Evolutionary conservation across 2,797 vertebrate genomes (phyloP), one percentile per base, ranked within the genome.

Genomic region (Poeciliopsis infans): DNA sequence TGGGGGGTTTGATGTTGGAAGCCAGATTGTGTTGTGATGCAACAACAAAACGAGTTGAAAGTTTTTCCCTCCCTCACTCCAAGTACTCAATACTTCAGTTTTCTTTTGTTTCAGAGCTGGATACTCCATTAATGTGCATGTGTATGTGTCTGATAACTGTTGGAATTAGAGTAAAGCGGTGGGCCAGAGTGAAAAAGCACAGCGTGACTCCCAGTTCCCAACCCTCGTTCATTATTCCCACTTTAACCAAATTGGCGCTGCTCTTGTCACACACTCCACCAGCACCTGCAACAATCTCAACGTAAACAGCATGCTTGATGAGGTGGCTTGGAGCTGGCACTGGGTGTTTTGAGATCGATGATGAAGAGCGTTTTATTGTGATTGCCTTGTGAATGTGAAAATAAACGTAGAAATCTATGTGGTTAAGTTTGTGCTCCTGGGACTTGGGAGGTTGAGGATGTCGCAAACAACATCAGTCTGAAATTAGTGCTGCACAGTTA

Each of bases 21-120:
- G 61, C 45, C 68, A 10, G 68, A 76, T 20, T 66, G 74, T 72
- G 73, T 69, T 41, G 13, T 71, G 79, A 77, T 72, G 41, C n/a
- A 5, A 84, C 81, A 85, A 64, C 79, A 88, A 89, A 92, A 92
- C 78, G 2, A 88, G 85, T 36, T 49, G 85, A 85, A 88, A 87
- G 86, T 88, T 87, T 75, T 83, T 89, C 79, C 86, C 75, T 78
- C 81, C 77, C 66, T 78, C 74, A 83, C 79, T 81, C 68, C 55
- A 83, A 46, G 64, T 88, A 49, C 79, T 91, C 78, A 85, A 90
- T 91, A 88, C 90, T 92, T 90, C 57, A 89, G 88, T 83, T 64
- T 66, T 82, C 78, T 66, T 55, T 74, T 59, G 55, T 66, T 53
- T n/a, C 55, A 68, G 77, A 85, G 83, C 69, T 5, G 69, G 77